phyloP scores from a whole-genome alignment of 2,797 vertebrate species.

The Tenualosa ilisha region DNA sequence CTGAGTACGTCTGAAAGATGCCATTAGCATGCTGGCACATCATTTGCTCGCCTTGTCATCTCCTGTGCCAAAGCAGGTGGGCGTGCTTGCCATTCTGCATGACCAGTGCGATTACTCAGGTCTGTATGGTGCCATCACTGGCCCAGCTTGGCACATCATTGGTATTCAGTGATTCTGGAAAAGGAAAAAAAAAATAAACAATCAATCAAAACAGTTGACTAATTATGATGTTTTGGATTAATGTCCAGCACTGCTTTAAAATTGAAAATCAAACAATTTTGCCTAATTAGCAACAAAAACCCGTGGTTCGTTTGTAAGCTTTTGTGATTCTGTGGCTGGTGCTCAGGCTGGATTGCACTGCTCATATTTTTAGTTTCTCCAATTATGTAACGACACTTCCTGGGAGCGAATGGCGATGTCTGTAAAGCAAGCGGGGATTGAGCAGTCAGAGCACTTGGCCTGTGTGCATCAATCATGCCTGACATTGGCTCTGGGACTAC shows the following conservation, averaged over 20 bases:
- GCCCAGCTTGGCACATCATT: not conserved
- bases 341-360: not conserved
- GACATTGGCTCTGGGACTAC: not conserved
- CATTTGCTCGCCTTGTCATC: slow-evolving; percentile 60
- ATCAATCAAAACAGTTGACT: not conserved
- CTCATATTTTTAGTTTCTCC: slow-evolving; percentile 22
- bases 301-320: not conserved
- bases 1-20: slow-evolving; percentile 83
- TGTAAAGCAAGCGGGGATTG: not conserved
- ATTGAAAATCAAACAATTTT: too few species aligned
- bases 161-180: not conserved
- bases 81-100: not conserved
- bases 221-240: not conserved
- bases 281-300: not conserved
- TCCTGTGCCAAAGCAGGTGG: slow-evolving; percentile 61
- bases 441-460: slow-evolving; percentile 14
- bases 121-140: not conserved
- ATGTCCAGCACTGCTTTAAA: not conserved
- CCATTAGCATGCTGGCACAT: slow-evolving; percentile 82
- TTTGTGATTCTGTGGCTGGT: not conserved
- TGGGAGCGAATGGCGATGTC: slow-evolving; percentile 61
- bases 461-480: not conserved
- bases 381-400: slow-evolving; percentile 29
- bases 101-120: not conserved
- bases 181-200: not conserved